Percentiles rank a stretch among this genome's conserved stretches.
Conservation (phyloP, 2,113 vertebrate genomes). For the Hippoglossus stenolepis region DNA sequence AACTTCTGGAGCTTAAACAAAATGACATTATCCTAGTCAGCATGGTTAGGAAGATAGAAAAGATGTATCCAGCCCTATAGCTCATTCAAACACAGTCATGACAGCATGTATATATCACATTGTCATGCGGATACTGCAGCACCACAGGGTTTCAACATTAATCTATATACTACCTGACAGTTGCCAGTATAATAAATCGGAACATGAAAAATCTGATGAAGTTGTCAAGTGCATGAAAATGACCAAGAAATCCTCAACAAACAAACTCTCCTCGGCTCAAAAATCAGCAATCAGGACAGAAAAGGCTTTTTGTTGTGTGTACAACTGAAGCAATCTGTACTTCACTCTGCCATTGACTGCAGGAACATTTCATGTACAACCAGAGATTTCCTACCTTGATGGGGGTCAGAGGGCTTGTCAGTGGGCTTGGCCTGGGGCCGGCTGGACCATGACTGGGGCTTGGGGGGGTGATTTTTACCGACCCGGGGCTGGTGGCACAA, state of each 20-base stretch:
- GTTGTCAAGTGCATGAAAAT: neutral
- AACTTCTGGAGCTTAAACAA: no score
- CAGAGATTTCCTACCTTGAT: slow-evolving; percentile 62
- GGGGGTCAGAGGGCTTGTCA: slow-evolving; percentile 16
- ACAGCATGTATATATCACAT: neutral
- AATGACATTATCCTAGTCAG: no score
- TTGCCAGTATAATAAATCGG: neutral
- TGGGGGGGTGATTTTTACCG: slow-evolving; percentile 17
- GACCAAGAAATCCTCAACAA: neutral
- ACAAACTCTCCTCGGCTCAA: neutral
- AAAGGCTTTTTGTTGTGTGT: neutral
- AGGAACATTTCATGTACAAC: neutral
- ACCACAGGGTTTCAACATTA: neutral
- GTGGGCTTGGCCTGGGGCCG: slow-evolving; percentile 39
- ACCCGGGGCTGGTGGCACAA: slow-evolving; percentile 53
- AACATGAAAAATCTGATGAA: neutral
- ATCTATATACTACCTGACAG: neutral
- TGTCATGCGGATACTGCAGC: neutral
- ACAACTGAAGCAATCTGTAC: neutral
- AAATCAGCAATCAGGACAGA: neutral
- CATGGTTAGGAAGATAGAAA: no score
- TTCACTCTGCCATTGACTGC: neutral
- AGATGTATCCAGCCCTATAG: no score
- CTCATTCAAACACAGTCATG: neutral
- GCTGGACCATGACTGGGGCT: slow-evolving; percentile 31